phyloP scores from a whole-genome alignment of 2,113 vertebrate species.

The Dolichotis patagonum region DNA sequence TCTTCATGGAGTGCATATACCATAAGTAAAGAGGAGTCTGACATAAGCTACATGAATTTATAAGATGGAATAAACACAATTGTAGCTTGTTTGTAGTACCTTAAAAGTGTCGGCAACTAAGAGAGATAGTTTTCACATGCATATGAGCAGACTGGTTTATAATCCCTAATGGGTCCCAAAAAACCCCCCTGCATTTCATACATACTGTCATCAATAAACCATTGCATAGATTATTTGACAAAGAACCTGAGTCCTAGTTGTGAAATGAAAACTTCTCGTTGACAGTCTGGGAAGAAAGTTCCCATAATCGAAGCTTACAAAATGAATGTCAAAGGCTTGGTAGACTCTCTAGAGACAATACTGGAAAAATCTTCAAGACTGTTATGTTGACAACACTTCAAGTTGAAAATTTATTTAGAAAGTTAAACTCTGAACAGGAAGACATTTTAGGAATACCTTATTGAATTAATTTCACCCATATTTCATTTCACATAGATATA shows the following conservation, averaged over 20 bases:
- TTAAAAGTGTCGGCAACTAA: neutral
- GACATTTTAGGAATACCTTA: neutral
- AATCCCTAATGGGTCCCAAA: neutral
- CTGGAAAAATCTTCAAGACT: neutral
- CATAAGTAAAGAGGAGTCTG: neutral
- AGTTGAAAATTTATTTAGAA: too few relatives aligned
- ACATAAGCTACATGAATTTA: neutral
- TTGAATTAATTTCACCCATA: neutral
- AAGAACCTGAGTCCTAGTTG: neutral
- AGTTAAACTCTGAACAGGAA: neutral
- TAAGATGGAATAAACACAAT: neutral
- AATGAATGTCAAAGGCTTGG: neutral
- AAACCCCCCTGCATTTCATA: neutral
- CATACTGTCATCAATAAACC: neutral
- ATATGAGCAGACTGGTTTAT: neutral
- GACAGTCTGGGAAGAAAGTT: neutral
- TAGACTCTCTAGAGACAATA: neutral
- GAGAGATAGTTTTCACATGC: neutral
- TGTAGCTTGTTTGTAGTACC: neutral
- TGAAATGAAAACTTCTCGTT: neutral
- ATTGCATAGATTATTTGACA: neutral
- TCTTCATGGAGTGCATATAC: neutral
- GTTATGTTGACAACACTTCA: neutral
- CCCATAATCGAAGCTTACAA: neutral
- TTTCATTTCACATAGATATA: constrained; percentile 11